These are phyloP conservation scores for Chymomyza fuscimana DNA, from an alignment of 2,888 invertebrate genomes.

Conservation along the genomic window DNA sequence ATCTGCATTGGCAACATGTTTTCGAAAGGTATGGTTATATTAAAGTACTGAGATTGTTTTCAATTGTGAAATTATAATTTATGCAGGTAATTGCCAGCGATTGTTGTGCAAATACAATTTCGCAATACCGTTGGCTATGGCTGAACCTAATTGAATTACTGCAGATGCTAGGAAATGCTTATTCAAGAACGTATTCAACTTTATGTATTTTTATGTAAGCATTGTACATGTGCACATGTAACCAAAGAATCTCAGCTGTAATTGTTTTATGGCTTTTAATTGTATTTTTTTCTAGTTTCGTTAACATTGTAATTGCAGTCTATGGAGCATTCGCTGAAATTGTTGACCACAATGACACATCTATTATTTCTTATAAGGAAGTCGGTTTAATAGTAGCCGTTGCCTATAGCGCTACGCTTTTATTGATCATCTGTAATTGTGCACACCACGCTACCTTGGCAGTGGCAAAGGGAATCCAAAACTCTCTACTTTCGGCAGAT, in stretches of 20 bases:
- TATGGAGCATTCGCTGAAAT: conserved; percentile 86
- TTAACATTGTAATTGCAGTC: conserved; percentile 85
- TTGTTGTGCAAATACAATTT: conserved; percentile 82
- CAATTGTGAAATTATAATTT: background rate
- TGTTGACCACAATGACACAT: conserved; percentile 81
- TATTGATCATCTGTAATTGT: conserved; percentile 85
- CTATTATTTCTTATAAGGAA: conserved; percentile 85
- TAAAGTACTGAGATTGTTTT: background rate
- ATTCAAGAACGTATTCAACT: conserved; percentile 85
- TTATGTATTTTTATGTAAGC: conserved; percentile 84
- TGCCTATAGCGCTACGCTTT: conserved; percentile 82
- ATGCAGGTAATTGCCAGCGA: conserved; percentile 82
- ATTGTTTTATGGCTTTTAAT: background rate
- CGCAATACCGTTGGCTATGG: conserved; percentile 84
- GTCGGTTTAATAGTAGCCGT: conserved; percentile 84
- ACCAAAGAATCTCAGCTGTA: too few species aligned
- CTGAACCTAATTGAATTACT: conserved; percentile 84
- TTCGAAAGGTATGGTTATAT: conserved; percentile 79
- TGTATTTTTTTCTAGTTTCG: conserved; percentile 77
- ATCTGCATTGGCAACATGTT: conserved; percentile 81
- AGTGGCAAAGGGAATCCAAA: conserved; percentile 84
- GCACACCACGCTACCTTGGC: conserved; percentile 84
- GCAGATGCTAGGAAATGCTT: conserved; percentile 85
- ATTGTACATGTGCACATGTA: background rate
- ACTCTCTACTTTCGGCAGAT: conserved; percentile 82